phyloP scores from a whole-genome alignment of 2,888 invertebrate species.

The Anoplius nigerrimus region DNA sequence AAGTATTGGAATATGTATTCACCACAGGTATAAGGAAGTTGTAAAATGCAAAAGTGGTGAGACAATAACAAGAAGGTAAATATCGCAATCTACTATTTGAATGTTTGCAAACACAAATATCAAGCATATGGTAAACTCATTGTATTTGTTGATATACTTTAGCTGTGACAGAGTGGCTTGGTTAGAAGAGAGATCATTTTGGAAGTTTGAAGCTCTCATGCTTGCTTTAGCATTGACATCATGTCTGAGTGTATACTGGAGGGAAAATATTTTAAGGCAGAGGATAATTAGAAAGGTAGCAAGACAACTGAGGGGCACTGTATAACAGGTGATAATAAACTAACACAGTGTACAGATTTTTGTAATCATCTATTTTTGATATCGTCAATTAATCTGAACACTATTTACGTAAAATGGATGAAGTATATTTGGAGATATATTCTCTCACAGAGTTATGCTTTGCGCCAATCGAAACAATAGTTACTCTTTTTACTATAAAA shows the following conservation, averaged over 20 bases:
- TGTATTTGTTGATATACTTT: slow-evolving; percentile 64
- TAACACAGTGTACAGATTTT: not conserved
- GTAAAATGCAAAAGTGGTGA: slow-evolving; percentile 88
- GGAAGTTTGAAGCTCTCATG: slow-evolving; percentile 87
- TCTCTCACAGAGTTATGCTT: slow-evolving; percentile 55
- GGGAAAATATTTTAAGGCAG: slow-evolving; percentile 69
- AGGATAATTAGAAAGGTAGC: slow-evolving; percentile 71
- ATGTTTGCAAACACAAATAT: not conserved
- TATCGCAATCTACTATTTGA: not conserved
- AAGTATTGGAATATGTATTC: slow-evolving; percentile 88
- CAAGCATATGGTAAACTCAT: not conserved
- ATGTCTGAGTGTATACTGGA: slow-evolving; percentile 69
- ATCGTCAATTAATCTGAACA: slow-evolving; percentile 6
- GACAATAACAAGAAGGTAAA: slow-evolving; percentile 85
- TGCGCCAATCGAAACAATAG: slow-evolving; percentile 80
- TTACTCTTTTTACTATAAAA: slow-evolving; percentile 80
- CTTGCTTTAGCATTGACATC: slow-evolving; percentile 82
- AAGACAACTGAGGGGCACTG: slow-evolving; percentile 67
- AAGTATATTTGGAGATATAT: slow-evolving; percentile 67
- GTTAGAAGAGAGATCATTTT: slow-evolving; percentile 89
- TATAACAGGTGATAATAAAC: slow-evolving; percentile 25
- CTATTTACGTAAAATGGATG: slow-evolving; percentile 54
- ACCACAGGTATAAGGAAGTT: slow-evolving; percentile 89
- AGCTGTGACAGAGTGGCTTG: slow-evolving; percentile 91
- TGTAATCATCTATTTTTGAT: slow-evolving; percentile 21